A percentile compares a stretch with the other conserved stretches of the same genome.
phyloP scores from a whole-genome alignment of 2,888 invertebrate species.

The Eueremaeus valkanovi region DNA sequence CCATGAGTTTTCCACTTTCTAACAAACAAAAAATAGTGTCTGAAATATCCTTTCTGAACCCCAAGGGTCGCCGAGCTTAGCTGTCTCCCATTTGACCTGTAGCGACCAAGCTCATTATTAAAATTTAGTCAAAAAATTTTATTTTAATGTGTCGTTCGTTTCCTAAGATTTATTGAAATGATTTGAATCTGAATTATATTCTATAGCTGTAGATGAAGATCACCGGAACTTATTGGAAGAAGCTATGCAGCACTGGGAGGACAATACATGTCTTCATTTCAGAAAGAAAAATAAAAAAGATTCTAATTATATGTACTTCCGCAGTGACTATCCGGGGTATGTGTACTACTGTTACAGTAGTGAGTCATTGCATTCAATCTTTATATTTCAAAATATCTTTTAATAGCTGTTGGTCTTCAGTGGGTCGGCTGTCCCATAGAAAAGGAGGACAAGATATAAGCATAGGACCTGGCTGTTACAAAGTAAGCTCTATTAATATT shows the following conservation, averaged over 20 bases:
- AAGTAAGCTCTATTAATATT: conserved; percentile 26
- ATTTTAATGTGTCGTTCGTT: neutral
- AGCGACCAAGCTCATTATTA: no score
- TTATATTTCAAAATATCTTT: no score
- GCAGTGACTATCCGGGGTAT: conserved; percentile 35
- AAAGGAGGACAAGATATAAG: conserved; percentile 43
- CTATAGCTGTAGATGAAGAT: conserved; percentile 41
- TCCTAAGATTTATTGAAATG: neutral
- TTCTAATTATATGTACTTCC: neutral
- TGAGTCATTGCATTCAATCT: neutral
- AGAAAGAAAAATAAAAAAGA: conserved; percentile 20
- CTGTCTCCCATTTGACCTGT: no score
- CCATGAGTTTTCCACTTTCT: no score
- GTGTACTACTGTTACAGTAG: neutral
- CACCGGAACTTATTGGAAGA: conserved; percentile 38
- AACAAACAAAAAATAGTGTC: no score
- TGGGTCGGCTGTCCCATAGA: neutral
- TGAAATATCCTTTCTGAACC: no score
- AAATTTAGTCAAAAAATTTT: no score
- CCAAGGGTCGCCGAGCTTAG: no score
- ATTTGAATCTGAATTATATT: neutral
- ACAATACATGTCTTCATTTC: conserved; percentile 44
- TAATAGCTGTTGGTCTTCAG: conserved; percentile 24
- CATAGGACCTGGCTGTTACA: conserved; percentile 43
- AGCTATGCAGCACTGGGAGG: conserved; percentile 45